Base-by-base conservation (phyloP, 2,888 invertebrate genomes). In the Serripes groenlandicus region DNA sequence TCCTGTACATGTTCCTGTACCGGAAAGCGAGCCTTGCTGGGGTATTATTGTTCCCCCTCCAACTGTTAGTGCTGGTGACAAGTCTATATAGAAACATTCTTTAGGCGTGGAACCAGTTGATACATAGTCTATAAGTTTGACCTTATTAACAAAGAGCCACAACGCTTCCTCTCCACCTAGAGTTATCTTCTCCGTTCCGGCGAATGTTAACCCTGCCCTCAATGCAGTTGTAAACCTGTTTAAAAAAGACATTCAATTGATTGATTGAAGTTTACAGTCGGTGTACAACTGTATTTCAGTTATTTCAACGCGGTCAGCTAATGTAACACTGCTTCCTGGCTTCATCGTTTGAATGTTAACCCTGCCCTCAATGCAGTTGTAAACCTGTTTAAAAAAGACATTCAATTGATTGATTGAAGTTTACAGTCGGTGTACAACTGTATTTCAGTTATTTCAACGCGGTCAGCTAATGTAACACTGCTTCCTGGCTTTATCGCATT, bases 161-260 rank as follows among this genome's bases (percentile, higher is more conserved):
- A 92, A 30, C 37, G 91, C 90, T 28, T 92, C 92, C 15, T 91
- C 91, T 18, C 92, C 92, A 23, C 89, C 92, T 0, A 92, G 34
- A 0, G 90, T 90, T 32, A 92, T 88, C 23, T 82, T 85, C 64
- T 90, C 92, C 11, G 83, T 84, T 3, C 92, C 92, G 32, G 81
- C 70, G 81, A 82, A 92, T 70, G 79, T 80, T 49, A 92, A 78
- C 2, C 91, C 92, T 3, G 82, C 75, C n/a, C 92, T 79, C 5
- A 91, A 83, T 2, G 90, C 92, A 28, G 83, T 83, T 1, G 92
- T 92, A 66, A 91, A 91, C 15, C 91, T 91, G 75, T n/a, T 18
- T 56, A n/a, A 23, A 21, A 11, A 18, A 58, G 11, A n/a, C n/a
- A n/a, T n/a, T n/a, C n/a, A n/a, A n/a, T n/a, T n/a, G n/a, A n/a